Evolutionary conservation across 2,113 vertebrate genomes (phyloP).

Genomic region (Empidonax alnorum): DNA sequence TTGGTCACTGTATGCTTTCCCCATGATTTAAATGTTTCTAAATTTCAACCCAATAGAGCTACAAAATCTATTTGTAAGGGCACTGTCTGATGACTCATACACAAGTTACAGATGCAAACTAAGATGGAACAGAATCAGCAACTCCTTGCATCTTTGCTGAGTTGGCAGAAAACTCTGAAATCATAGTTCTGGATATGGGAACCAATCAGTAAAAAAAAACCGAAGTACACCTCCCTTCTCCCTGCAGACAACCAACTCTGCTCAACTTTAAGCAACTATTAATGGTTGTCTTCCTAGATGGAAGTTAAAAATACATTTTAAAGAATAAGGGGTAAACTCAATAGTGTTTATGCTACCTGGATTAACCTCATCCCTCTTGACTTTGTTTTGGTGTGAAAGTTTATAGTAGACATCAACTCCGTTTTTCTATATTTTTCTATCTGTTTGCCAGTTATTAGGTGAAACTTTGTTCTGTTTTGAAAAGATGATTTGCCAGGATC

Average conservation of each 20-base stretch:
- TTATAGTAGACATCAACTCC: not conserved
- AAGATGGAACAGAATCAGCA: not conserved
- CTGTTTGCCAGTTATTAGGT: not conserved
- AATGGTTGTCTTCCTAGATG: not conserved
- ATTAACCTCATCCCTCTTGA: not conserved
- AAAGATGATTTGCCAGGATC: not conserved
- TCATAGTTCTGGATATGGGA: not conserved
- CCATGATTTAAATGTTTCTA: not conserved
- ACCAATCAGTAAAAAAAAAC: not conserved
- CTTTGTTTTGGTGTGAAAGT: not conserved
- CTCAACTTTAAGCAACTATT: not conserved
- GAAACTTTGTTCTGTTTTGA: not conserved
- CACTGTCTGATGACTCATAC: not conserved
- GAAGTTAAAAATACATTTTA: not conserved
- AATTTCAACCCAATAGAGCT: not conserved
- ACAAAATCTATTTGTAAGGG: not conserved
- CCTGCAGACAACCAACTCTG: not conserved
- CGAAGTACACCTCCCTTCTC: not conserved
- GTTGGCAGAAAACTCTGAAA: not conserved
- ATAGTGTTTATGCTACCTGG: not conserved
- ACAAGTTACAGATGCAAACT: not conserved
- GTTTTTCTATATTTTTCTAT: not conserved
- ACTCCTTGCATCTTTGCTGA: not conserved
- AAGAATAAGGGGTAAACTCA: not conserved
- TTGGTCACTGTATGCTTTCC: not conserved